Evolutionary conservation across 2,797 vertebrate species (phyloP), one percentile per base, ranked within the genome.

Genomic region (Petrocephalus sullivani): DNA sequence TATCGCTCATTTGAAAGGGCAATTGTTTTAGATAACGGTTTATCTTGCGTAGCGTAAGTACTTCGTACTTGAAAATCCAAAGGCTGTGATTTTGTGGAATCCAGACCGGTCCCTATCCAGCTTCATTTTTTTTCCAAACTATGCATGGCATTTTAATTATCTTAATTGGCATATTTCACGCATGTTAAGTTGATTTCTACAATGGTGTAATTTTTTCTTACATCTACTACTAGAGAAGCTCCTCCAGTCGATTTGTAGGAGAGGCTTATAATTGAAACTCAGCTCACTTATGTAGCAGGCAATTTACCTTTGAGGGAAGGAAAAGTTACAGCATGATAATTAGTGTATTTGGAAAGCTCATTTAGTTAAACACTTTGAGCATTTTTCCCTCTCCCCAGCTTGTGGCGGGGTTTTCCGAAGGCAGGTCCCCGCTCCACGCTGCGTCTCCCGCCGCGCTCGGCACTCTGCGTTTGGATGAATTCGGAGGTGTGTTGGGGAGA

Each of bases 291-390:
- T 84, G 88, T 88, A 89, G 87, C 84, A 89, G 87, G 89, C 88
- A 89, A 89, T 89, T 88, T 87, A 88, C 89, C 89, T 89, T 86
- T 23, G 86, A 87, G 89, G 82, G 37, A 54, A 58, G 60, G 82
- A 46, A 88, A 85, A 87, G 83, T 89, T 88, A 86, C 88, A 57
- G 56, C 61, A 75, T 78, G 67, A 33, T 89, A 89, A 89, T 85
- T 89, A 88, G 60, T 56, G 46, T 88, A 89, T 85, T 88, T 60
- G 81, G 78, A 89, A 89, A 86, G 60, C 89, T 95, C 94, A 94
- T 95, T 94, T 94, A 94, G 94, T 95, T 92, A 91, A 93, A 93
- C 94, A 94, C 93, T 93, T 93, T 90, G 92, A 92, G 92, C 94
- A 93, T 94, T 94, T 91, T 87, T 87, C 60, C 88, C 81, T 89